Evolutionary conservation across 2,797 vertebrate genomes (phyloP).

Genomic region (Mareca strepera): DNA sequence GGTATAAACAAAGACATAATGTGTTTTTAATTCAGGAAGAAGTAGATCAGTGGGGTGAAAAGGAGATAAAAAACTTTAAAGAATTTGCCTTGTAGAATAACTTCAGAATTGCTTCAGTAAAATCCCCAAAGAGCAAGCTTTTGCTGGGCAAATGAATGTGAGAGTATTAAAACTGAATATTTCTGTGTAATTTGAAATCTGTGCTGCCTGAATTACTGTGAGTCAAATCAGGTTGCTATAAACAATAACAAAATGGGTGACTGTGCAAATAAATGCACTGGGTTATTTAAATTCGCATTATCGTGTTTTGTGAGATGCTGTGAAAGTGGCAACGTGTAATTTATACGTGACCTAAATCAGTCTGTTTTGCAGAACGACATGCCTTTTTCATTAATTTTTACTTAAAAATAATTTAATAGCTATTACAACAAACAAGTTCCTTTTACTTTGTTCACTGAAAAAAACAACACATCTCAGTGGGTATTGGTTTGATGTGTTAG

Average conservation of each 20-base stretch:
- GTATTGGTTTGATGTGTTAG: not conserved
- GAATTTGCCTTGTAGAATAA: conserved; percentile 31
- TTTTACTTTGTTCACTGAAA: not conserved
- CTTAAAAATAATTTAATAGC: not conserved
- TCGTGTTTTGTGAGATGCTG: conserved; percentile 32
- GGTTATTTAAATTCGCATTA: conserved; percentile 50
- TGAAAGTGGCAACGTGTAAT: conserved; percentile 48
- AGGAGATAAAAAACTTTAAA: conserved; percentile 26
- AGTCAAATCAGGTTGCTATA: conserved; percentile 49
- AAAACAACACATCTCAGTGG: not conserved
- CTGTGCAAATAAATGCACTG: conserved; percentile 31
- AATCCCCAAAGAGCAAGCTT: conserved; percentile 44
- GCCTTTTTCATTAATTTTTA: not conserved
- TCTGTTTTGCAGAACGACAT: not conserved
- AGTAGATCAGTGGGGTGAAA: conserved; percentile 40
- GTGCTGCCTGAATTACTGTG: conserved; percentile 39
- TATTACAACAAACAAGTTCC: not conserved
- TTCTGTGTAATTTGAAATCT: conserved; percentile 44
- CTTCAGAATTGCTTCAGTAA: conserved; percentile 46
- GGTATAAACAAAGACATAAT: conserved; percentile 28
- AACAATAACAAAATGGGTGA: conserved; percentile 51
- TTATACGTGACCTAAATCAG: conserved; percentile 41
- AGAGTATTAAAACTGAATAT: conserved; percentile 63
- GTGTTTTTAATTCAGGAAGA: conserved; percentile 61
- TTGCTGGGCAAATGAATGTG: conserved; percentile 48